phyloP scores from a whole-genome alignment of 2,888 invertebrate species.

The Seira musarum region DNA sequence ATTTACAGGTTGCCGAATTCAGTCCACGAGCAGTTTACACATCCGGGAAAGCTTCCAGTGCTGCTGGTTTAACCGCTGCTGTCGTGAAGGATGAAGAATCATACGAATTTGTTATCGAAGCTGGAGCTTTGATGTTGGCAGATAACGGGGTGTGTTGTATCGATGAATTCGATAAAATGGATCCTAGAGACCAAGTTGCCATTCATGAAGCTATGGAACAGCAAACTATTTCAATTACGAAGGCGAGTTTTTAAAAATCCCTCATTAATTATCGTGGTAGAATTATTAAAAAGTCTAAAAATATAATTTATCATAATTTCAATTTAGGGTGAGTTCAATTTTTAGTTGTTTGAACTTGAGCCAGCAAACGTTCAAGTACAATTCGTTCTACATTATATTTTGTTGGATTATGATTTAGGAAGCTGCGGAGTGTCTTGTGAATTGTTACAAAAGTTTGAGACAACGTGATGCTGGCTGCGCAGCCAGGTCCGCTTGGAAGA shows the following conservation, averaged over 20 bases:
- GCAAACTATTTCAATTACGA: conserved; percentile 98
- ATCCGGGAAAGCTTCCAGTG: conserved; percentile 97
- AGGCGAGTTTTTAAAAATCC: conserved; percentile 75
- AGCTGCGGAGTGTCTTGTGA: conserved; percentile 87
- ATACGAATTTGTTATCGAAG: conserved; percentile 99
- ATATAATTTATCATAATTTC: too few species aligned
- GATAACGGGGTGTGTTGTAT: conserved; percentile 99
- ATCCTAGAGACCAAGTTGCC: conserved; percentile 96
- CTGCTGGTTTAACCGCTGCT: conserved; percentile 98
- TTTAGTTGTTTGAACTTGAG: too few species aligned
- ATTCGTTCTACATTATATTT: neutral
- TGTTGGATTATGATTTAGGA: conserved; percentile 78
- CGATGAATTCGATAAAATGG: conserved; percentile 99
- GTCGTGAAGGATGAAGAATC: conserved; percentile 99
- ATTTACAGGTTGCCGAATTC: conserved; percentile 87
- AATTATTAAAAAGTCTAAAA: too few species aligned
- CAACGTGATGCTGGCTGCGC: conserved; percentile 82
- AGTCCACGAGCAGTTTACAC: conserved; percentile 98
- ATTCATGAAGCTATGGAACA: conserved; percentile 99
- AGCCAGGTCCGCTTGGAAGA: conserved; percentile 89
- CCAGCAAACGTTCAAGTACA: too few species aligned
- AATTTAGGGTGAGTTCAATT: conserved; percentile 75
- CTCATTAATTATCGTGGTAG: too few species aligned
- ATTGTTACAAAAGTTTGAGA: conserved; percentile 89
- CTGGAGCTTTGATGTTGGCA: conserved; percentile 99